Conservation (phyloP, 2,797 vertebrate genomes). For the Rousettus madagascariensis region DNA sequence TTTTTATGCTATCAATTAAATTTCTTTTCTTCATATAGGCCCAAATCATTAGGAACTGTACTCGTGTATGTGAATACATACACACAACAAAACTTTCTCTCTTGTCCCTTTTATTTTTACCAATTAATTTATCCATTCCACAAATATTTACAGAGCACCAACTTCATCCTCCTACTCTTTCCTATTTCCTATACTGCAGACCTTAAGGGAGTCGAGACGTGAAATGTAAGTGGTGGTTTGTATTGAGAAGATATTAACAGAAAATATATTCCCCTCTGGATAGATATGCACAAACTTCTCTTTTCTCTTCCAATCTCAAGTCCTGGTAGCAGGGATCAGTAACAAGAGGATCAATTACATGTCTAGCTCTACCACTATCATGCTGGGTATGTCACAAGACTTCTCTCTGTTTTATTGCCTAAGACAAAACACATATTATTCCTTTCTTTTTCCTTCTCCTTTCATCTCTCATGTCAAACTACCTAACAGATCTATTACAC, state of each 20-base stretch:
- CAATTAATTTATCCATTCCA: not conserved
- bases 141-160: not conserved
- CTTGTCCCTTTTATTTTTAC: not conserved
- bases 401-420: constrained; percentile 52
- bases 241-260: not conserved
- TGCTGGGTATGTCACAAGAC: constrained; percentile 50
- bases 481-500: constrained; percentile 50
- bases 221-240: not conserved
- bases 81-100: not conserved
- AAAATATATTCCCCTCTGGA: not conserved
- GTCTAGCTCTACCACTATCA: not conserved
- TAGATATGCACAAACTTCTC: not conserved
- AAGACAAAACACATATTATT: constrained; percentile 62
- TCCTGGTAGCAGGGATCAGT: constrained; percentile 32
- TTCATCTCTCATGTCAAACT: constrained; percentile 64
- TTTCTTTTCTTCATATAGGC: not conserved
- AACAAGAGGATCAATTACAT: constrained; percentile 50
- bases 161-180: not conserved
- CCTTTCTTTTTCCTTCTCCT: constrained; percentile 41
- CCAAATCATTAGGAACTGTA: not conserved
- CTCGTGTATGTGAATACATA: not conserved
- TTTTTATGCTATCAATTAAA: not conserved
- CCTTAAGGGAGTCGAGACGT: not conserved
- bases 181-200: not conserved
- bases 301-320: not conserved